Base-by-base conservation (phyloP, 2,797 vertebrate genomes). In the Halcyon chelicuti region DNA sequence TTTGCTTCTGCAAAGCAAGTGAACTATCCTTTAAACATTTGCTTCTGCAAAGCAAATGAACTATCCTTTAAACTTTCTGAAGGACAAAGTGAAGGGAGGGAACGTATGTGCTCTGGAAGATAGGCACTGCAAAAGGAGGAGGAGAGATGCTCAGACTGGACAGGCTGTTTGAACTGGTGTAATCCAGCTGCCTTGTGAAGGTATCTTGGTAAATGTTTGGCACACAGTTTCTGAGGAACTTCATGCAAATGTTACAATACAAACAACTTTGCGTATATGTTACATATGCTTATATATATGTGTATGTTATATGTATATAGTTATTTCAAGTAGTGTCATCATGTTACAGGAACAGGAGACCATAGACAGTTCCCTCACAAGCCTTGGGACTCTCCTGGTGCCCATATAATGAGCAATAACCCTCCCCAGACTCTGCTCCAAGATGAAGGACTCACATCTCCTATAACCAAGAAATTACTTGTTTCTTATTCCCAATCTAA, bases 11-110 rank as follows among this genome's bases (percentile, higher is more conserved):
- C n/a, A 65, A 72, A 86, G 61, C 9, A 71, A 68, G 65, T 9
- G 22, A 74, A 74, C 42, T 90, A 19, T 84, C 37, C 47, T 79
- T 80, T 52, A 62, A 82, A 76, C 33, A 52, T 71, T 83, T 47
- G 10, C 29, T 77, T 70, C 61, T 93, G 51, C 29, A 62, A 74
- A 88, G 65, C 8, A 71, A 67, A 63, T 10, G 23, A 72, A 72
- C 40, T 93, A 19, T 82, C 37, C 42, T 77, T 81, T 49, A 63
- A 86, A 75, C 35, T 88, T 88, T 55, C 46, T 70, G 67, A 85
- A 90, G 80, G 83, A 44, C 37, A 67, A 62, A 73, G 11, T 12
- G 17, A n/a, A 67, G 22, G 40, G 70, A 79, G 26, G 46, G 62
- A 77, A 58, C 14, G 1, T 3, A 3, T 21, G 5, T 60, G 39